Evolutionary conservation across 2,113 vertebrate species (phyloP).

Genomic region (Erythrolamprus reginae): DNA sequence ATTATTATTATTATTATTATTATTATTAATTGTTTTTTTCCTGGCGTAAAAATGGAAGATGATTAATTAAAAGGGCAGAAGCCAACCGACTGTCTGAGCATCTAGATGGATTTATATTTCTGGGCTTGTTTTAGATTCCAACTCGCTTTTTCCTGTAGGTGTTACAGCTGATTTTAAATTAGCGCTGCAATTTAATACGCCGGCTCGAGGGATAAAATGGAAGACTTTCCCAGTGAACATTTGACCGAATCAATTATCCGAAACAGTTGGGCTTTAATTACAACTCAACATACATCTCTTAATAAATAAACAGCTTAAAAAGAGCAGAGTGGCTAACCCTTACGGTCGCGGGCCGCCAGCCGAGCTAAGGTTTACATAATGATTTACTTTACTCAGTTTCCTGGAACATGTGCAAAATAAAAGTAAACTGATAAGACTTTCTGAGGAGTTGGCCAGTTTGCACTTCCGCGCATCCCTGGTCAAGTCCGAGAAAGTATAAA

Average conservation of each 20-base stretch:
- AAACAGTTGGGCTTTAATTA: neutral
- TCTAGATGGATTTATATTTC: neutral
- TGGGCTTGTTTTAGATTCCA: slow-evolving; percentile 9
- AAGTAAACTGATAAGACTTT: neutral
- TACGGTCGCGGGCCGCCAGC: rapidly evolving
- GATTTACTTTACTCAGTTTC: neutral
- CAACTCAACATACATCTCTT: neutral
- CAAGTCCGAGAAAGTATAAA: neutral
- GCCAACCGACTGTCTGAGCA: neutral
- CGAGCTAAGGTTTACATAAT: neutral
- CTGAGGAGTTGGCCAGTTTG: neutral
- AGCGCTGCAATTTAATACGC: neutral
- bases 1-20: too few relatives aligned
- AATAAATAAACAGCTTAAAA: neutral
- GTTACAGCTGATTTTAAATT: slow-evolving; percentile 14
- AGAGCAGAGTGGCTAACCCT: neutral
- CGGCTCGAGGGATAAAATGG: slow-evolving; percentile 31
- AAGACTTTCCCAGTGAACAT: slow-evolving; percentile 9
- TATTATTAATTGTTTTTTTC: too few relatives aligned
- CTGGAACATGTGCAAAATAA: neutral
- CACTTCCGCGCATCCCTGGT: neutral
- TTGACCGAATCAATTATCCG: neutral
- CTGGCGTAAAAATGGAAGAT: neutral
- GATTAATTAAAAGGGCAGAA: neutral
- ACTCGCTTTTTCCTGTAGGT: slow-evolving; percentile 28